phyloP scores from a whole-genome alignment of 2,113 vertebrate species.

The Phyllostomus hastatus region DNA sequence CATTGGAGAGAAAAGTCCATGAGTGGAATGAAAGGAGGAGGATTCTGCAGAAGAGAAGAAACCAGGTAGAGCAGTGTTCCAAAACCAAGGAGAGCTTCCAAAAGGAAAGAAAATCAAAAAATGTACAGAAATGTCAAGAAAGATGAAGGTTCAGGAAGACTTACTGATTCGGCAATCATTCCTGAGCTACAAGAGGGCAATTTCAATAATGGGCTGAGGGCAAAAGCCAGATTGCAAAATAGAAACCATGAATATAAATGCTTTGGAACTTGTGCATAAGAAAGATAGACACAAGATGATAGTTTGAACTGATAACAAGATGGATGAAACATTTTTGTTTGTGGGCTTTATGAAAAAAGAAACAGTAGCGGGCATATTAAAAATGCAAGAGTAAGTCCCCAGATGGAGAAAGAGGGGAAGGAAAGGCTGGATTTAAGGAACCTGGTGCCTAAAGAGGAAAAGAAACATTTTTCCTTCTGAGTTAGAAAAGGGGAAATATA shows the following conservation, averaged over 20 bases:
- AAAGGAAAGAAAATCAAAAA: not conserved
- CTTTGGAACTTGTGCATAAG: not conserved
- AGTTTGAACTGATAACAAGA: not conserved
- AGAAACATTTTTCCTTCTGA: not conserved
- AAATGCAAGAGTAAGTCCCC: not conserved
- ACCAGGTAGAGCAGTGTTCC: not conserved
- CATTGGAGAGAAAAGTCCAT: not conserved
- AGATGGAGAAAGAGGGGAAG: constrained; percentile 7
- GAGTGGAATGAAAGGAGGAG: not conserved
- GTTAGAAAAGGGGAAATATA: not conserved
- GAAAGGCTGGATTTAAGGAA: not conserved
- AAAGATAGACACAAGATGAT: not conserved
- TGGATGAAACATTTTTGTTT: not conserved
- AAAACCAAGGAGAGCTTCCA: not conserved
- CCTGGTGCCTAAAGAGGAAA: too few relatives aligned
- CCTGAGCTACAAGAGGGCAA: not conserved
- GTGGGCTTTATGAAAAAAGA: constrained; percentile 21
- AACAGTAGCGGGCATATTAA: not conserved
- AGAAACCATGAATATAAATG: not conserved
- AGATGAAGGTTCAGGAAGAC: not conserved
- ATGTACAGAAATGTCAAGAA: not conserved
- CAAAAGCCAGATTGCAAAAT: not conserved
- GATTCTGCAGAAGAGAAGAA: not conserved
- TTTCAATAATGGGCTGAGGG: not conserved
- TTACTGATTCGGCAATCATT: not conserved